phyloP scores from a whole-genome alignment of 2,888 invertebrate species.

The Caenorhabditis sulstoni region DNA sequence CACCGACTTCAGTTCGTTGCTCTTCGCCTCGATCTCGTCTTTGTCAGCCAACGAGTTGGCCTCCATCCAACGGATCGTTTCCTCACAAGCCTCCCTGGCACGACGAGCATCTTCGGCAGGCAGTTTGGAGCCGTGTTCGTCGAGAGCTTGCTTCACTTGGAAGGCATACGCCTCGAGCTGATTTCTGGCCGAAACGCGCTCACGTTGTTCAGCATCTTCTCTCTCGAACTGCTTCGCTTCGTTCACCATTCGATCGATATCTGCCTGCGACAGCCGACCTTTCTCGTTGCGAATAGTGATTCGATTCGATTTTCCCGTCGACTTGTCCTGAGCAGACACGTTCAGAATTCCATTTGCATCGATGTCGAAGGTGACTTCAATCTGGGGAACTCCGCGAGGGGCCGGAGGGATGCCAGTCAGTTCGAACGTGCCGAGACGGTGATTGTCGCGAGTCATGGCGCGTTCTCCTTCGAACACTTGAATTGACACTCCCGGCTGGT shows the following conservation, averaged over 20 bases:
- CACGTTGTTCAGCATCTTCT: constrained; percentile 84
- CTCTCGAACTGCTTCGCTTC: constrained; percentile 92
- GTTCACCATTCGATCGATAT: constrained; percentile 90
- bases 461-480: constrained; percentile 86
- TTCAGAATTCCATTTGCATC: constrained; percentile 81
- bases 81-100: constrained; percentile 2
- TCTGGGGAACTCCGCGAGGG: constrained; percentile 82
- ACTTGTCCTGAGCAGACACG: constrained; percentile 78
- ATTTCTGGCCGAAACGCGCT: constrained; percentile 87
- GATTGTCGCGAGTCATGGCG: constrained; percentile 82
- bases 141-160: constrained; percentile 25
- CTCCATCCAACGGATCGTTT: constrained; percentile 2
- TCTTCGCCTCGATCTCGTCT: constrained; percentile 72
- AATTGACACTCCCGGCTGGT: constrained; percentile 92
- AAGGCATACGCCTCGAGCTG: constrained; percentile 88
- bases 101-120: constrained; percentile 4
- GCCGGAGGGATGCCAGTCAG: constrained; percentile 82
- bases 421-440: constrained; percentile 80
- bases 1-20: constrained; percentile 70
- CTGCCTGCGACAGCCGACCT: constrained; percentile 91
- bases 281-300: constrained; percentile 83
- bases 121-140: constrained; percentile 3
- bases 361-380: constrained; percentile 82
- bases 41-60: constrained; percentile 9
- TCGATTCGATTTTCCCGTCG: constrained; percentile 77